These are phyloP conservation scores for Dinoponera quadriceps DNA, from an alignment of 1,140 invertebrate genomes.

Conservation along the genomic window DNA sequence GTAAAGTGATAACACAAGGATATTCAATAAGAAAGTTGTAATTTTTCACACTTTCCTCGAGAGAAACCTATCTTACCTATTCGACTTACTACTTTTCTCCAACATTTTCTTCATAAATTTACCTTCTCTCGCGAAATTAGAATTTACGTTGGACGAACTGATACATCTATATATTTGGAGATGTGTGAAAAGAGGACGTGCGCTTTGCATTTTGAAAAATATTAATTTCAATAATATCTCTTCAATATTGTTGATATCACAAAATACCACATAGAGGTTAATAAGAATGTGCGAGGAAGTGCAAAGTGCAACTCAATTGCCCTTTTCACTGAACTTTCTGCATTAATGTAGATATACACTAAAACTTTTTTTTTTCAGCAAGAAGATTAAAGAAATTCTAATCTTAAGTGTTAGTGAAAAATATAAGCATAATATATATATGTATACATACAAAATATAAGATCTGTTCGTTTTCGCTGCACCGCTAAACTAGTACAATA, in stretches of 20 bases:
- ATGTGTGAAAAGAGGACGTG: neutral
- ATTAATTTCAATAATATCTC: neutral
- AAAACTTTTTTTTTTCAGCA: no score
- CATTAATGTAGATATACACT: no score
- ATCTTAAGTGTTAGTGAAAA: no score
- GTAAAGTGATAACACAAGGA: constrained; percentile 8
- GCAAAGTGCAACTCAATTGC: no score
- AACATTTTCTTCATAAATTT: constrained; percentile 73
- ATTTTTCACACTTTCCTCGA: neutral
- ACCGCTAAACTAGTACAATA: no score
- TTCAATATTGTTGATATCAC: neutral
- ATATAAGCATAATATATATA: no score
- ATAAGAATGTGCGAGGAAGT: no score
- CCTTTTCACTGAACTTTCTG: no score
- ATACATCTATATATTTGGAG: constrained; percentile 31
- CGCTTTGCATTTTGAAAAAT: neutral
- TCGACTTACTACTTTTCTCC: constrained; percentile 19
- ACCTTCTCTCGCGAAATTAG: constrained; percentile 13
- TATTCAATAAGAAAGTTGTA: constrained; percentile 32
- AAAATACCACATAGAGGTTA: no score
- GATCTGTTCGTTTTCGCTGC: no score
- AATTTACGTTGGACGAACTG: neutral
- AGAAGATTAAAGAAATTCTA: no score
- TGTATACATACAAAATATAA: no score
- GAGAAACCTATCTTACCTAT: constrained; percentile 10